Evolutionary conservation across 2,888 invertebrate genomes (phyloP).

Genomic region (Galeopsomyia nigrocyanea): DNA sequence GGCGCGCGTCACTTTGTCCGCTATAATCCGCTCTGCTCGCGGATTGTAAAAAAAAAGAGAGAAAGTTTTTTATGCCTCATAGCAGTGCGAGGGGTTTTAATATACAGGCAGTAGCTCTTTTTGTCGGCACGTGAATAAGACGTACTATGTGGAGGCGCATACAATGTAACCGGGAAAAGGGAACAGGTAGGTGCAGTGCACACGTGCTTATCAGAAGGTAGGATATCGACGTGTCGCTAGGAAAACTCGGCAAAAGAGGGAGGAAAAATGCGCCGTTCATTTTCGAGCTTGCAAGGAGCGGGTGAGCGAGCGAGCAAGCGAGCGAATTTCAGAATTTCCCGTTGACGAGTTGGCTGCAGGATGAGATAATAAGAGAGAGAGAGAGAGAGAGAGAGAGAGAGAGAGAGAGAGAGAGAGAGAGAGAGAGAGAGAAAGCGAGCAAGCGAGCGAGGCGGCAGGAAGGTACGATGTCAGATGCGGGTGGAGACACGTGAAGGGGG

Average conservation of each 20-base stretch:
- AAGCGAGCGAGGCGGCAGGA: slow-evolving; percentile 52
- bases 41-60: slow-evolving; percentile 17
- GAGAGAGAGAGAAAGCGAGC: slow-evolving; percentile 44
- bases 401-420: slow-evolving; percentile 32
- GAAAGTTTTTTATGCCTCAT: slow-evolving; percentile 15
- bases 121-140: slow-evolving; percentile 21
- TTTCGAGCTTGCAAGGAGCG: slow-evolving; percentile 14
- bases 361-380: too few relatives aligned
- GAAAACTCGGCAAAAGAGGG: slow-evolving; percentile 22
- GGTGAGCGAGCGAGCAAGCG: slow-evolving; percentile 31
- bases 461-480: slow-evolving; percentile 62
- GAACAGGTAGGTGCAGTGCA: slow-evolving; percentile 18
- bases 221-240: slow-evolving; percentile 22
- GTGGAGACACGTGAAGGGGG: slow-evolving; percentile 51
- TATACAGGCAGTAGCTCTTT: slow-evolving; percentile 20
- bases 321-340: slow-evolving; percentile 54
- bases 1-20: slow-evolving; percentile 12
- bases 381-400: slow-evolving; percentile 44
- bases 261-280: slow-evolving; percentile 45
- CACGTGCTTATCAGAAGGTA: slow-evolving; percentile 17
- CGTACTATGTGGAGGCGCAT: slow-evolving; percentile 32
- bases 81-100: slow-evolving; percentile 42
- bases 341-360: slow-evolving; percentile 48
- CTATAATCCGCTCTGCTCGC: slow-evolving; percentile 16
- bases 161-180: not conserved